A percentile compares a stretch with the other conserved stretches of the same genome.
Conservation (phyloP, 2,888 invertebrate species). For the Acronicta leporina region DNA sequence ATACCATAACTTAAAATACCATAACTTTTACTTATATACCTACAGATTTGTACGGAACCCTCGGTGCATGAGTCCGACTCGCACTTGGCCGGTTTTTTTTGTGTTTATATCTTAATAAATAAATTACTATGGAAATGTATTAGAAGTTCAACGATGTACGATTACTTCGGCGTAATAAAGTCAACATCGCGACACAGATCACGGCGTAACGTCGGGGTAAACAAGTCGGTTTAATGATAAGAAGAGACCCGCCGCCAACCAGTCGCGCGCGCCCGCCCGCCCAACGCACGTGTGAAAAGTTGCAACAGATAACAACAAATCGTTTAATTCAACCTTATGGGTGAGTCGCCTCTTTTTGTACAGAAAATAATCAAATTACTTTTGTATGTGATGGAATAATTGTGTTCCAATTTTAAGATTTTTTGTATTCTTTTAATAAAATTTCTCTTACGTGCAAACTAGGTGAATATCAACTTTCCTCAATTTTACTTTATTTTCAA, state of each 20-base stretch:
- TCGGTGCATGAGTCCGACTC: too few relatives aligned
- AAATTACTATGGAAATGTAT: conserved; percentile 24
- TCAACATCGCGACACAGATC: conserved; percentile 77
- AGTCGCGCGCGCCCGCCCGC: conserved; percentile 84
- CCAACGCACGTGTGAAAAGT: conserved; percentile 72
- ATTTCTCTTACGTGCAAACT: background rate
- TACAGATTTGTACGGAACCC: too few relatives aligned
- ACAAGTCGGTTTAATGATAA: conserved; percentile 82
- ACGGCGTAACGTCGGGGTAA: conserved; percentile 75
- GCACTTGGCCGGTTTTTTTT: too few relatives aligned
- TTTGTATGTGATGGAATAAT: background rate
- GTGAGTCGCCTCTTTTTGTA: conserved; percentile 41
- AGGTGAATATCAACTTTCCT: background rate
- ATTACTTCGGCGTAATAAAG: conserved; percentile 64
- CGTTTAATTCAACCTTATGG: conserved; percentile 57
- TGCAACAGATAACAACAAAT: conserved; percentile 50
- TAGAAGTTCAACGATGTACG: conserved; percentile 35
- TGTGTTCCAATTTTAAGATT: conserved; percentile 12
- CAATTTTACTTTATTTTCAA: background rate
- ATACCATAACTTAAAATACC: too few relatives aligned
- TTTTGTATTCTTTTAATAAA: background rate
- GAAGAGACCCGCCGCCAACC: conserved; percentile 72
- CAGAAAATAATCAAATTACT: background rate
- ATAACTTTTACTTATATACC: too few relatives aligned
- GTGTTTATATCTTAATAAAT: conserved; percentile 5